phyloP scores from a whole-genome alignment of 2,797 vertebrate species.

The Acestrorhynchus altus region DNA sequence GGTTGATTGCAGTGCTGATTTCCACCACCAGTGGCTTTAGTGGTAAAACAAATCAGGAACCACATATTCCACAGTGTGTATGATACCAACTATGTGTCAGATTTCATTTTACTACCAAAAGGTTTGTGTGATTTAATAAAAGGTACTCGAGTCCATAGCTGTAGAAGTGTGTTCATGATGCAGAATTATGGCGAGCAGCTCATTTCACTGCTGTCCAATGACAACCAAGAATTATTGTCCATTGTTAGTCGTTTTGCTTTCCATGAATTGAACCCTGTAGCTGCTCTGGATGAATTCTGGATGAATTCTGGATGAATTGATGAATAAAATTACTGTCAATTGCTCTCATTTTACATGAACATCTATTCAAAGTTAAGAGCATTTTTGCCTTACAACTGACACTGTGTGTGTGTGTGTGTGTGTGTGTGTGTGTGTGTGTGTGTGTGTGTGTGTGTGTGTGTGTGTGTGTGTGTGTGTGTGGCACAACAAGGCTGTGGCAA shows the following conservation, averaged over 20 bases:
- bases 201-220: too few species aligned
- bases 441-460: slow-evolving; percentile 17
- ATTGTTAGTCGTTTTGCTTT: too few species aligned
- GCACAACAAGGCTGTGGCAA: slow-evolving; percentile 73
- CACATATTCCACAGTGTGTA: background rate
- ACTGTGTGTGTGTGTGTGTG: too few species aligned
- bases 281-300: too few species aligned
- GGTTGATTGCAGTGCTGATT: background rate
- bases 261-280: too few species aligned
- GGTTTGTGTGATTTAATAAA: too few species aligned
- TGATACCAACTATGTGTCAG: background rate
- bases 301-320: too few species aligned
- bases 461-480: slow-evolving; percentile 17
- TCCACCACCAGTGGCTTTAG: background rate
- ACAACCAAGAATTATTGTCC: too few species aligned
- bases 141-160: background rate
- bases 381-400: too few species aligned
- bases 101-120: background rate
- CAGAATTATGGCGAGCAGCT: background rate
- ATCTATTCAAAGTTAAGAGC: too few species aligned
- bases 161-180: background rate
- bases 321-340: too few species aligned
- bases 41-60: background rate
- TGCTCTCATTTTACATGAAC: too few species aligned
- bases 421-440: background rate